These are phyloP conservation scores for Brachyptera risi DNA, from an alignment of 2,888 invertebrate species.

Conservation along the genomic window DNA sequence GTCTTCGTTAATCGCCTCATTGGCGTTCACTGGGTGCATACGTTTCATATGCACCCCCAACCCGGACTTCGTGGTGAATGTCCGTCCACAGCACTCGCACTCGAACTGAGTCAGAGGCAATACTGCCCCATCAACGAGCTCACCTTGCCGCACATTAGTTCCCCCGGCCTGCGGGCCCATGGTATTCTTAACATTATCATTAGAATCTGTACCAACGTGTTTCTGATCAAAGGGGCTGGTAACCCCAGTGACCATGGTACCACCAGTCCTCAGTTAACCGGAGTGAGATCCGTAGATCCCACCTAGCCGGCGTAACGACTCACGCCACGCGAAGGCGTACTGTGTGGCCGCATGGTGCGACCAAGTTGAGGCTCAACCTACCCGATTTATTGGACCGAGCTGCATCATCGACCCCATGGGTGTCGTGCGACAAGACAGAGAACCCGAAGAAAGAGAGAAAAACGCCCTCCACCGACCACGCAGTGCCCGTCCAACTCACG, in stretches of 20 bases:
- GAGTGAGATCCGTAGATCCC: background rate
- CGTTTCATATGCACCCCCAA: background rate
- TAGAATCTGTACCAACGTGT: background rate
- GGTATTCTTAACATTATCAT: background rate
- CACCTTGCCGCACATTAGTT: background rate
- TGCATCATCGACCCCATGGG: background rate
- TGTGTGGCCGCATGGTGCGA: background rate
- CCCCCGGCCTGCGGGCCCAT: background rate
- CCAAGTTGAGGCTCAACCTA: background rate
- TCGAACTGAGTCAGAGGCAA: background rate
- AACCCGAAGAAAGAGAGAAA: background rate
- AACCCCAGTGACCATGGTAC: background rate
- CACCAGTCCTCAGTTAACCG: background rate
- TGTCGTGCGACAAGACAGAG: background rate
- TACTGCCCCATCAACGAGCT: background rate
- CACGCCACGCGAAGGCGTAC: background rate
- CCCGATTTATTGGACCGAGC: background rate
- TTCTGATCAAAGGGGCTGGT: background rate
- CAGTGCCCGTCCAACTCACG: background rate
- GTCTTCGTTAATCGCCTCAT: background rate
- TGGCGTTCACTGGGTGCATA: background rate
- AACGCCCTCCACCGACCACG: background rate
- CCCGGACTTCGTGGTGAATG: conserved; percentile 2
- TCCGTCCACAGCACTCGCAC: background rate
- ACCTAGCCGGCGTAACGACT: background rate